These are phyloP conservation scores for Synergus laeviventris DNA, from an alignment of 2,888 invertebrate genomes.

Conservation along the genomic window DNA sequence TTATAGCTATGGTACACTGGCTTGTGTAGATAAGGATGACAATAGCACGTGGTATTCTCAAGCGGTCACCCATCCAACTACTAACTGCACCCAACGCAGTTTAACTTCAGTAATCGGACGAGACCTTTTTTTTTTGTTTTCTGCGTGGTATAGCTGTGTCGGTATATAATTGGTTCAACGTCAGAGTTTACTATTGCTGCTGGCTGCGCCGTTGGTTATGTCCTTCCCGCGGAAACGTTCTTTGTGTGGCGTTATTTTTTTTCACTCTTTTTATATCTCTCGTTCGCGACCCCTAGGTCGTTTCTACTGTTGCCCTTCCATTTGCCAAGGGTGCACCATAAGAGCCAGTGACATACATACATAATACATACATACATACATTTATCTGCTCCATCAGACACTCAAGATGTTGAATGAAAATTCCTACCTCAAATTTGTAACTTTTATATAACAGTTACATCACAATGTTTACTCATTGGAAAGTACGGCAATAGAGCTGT, in stretches of 20 bases:
- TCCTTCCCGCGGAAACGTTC: conserved; percentile 71
- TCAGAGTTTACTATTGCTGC: conserved; percentile 56
- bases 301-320: conserved; percentile 40
- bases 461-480: background rate
- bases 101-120: too few relatives aligned
- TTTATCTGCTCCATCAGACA: background rate
- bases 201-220: conserved; percentile 59
- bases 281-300: conserved; percentile 51
- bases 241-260: conserved; percentile 64
- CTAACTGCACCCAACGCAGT: too few relatives aligned
- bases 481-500: background rate
- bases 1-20: background rate
- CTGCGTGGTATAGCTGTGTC: background rate
- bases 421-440: background rate
- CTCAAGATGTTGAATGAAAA: background rate
- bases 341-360: conserved; percentile 1
- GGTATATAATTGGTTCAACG: conserved; percentile 73
- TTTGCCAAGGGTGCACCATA: conserved; percentile 4
- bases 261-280: conserved; percentile 54
- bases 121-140: too few relatives aligned
- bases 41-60: background rate
- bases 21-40: background rate
- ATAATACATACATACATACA: too few relatives aligned
- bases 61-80: too few relatives aligned
- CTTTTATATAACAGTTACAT: too few relatives aligned